Evolutionary conservation across 92 coral and sea anemone genomes (phyloP).

Genomic region (Phymanthus crucifer): DNA sequence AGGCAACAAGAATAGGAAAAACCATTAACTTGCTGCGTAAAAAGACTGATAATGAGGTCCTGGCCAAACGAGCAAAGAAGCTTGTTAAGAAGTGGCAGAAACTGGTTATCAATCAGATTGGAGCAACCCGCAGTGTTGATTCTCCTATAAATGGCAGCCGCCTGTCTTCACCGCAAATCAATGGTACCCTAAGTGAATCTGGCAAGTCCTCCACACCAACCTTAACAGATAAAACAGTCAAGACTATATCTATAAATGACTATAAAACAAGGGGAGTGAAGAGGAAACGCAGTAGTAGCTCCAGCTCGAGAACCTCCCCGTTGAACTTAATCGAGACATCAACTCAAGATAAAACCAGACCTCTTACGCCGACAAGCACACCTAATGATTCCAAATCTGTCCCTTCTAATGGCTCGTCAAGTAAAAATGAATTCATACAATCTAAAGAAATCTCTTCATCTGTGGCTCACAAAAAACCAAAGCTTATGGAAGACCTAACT

Average conservation of each 20-base stretch:
- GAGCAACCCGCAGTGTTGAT: conserved; percentile 76
- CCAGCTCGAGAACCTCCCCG: conserved; percentile 77
- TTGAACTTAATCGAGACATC: conserved; percentile 41
- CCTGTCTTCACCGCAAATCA: conserved; percentile 84
- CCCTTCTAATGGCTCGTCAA: conserved; percentile 29
- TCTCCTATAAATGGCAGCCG: conserved; percentile 92
- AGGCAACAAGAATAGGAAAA: conserved; percentile 97
- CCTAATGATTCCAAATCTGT: conserved; percentile 12
- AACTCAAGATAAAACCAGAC: conserved; percentile 54
- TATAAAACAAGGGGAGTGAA: conserved; percentile 75
- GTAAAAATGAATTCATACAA: conserved; percentile 4
- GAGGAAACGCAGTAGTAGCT: conserved; percentile 78
- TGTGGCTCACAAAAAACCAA: conserved; percentile 21
- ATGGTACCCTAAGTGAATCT: conserved; percentile 72
- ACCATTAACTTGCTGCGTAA: conserved; percentile 92
- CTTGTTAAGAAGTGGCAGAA: conserved; percentile 98
- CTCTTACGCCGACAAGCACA: conserved; percentile 34
- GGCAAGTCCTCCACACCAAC: conserved; percentile 66
- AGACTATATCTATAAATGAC: conserved; percentile 62
- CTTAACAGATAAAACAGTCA: conserved; percentile 53
- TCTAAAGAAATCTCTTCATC: not conserved
- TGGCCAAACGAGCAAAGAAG: conserved; percentile 93
- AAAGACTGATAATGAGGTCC: conserved; percentile 85
- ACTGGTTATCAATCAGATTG: conserved; percentile 89
- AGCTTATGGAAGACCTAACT: not conserved